These are phyloP conservation scores for Hesperophylax magnus DNA, from an alignment of 1,140 invertebrate species.

Conservation along the genomic window DNA sequence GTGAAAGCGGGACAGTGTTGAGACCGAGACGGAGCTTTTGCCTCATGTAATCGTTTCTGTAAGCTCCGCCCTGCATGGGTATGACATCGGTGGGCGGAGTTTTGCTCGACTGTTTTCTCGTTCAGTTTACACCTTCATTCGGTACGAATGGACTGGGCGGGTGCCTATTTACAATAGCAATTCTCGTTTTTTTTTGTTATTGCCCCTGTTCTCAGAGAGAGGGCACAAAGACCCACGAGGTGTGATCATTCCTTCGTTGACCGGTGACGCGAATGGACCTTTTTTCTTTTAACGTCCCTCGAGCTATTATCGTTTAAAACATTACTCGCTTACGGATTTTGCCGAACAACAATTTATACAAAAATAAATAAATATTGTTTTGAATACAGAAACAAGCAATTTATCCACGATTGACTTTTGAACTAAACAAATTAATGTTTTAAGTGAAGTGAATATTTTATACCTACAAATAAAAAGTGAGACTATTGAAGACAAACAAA, in stretches of 20 bases:
- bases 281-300: conserved; percentile 15
- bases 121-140: conserved; percentile 53
- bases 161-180: conserved; percentile 42
- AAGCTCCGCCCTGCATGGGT: conserved; percentile 36
- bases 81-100: conserved; percentile 43
- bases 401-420: not conserved
- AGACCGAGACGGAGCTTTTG: conserved; percentile 31
- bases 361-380: not conserved
- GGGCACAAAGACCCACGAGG: conserved; percentile 23
- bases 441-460: conserved; percentile 7
- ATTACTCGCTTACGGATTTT: conserved; percentile 6
- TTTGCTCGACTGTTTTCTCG: conserved; percentile 7
- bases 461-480: no score
- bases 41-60: not conserved
- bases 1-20: not conserved
- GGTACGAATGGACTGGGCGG: conserved; percentile 48
- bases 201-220: conserved; percentile 34
- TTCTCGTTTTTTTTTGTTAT: conserved; percentile 39
- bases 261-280: conserved; percentile 46
- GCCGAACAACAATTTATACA: not conserved
- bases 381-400: not conserved
- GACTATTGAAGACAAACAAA: no score
- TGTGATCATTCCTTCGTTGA: conserved; percentile 50
- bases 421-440: not conserved
- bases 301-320: conserved; percentile 8